phyloP scores from a whole-genome alignment of 2,797 vertebrate genomes.

The Molossus alvarezi region DNA sequence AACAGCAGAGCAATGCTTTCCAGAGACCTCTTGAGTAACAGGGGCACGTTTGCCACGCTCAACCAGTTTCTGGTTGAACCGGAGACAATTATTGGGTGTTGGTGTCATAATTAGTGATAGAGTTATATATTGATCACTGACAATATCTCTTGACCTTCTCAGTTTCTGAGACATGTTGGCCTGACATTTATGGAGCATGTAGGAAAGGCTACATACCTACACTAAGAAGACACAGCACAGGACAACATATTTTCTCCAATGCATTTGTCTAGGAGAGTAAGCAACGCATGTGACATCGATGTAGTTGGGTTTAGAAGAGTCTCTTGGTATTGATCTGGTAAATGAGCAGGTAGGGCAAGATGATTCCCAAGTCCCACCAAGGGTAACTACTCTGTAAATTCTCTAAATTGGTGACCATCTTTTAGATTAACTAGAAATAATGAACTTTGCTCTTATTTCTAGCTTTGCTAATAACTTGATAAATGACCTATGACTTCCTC shows the following conservation, averaged over 20 bases:
- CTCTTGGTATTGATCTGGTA: background rate
- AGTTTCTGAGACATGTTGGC: conserved; percentile 61
- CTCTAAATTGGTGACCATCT: conserved; percentile 50
- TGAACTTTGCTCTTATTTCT: conserved; percentile 50
- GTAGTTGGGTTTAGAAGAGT: conserved; percentile 30
- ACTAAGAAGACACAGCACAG: background rate
- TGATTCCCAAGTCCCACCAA: background rate
- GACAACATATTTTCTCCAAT: background rate
- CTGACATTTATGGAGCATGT: background rate
- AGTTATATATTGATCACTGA: conserved; percentile 51
- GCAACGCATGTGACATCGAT: background rate
- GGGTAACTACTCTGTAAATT: background rate
- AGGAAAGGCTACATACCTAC: background rate
- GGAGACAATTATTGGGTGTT: conserved; percentile 57
- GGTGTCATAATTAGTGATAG: background rate
- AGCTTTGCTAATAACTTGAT: conserved; percentile 6
- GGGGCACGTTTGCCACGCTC: conserved; percentile 16
- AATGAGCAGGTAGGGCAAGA: background rate
- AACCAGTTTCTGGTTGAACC: conserved; percentile 64
- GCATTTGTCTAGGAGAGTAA: conserved; percentile 26
- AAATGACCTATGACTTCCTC: conserved; percentile 57
- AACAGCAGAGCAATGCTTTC: conserved; percentile 67
- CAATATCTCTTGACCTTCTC: conserved; percentile 53
- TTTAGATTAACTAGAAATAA: conserved; percentile 59
- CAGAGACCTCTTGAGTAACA: conserved; percentile 69